phyloP scores from a whole-genome alignment of 2,113 vertebrate species.

The Lathamus discolor region DNA sequence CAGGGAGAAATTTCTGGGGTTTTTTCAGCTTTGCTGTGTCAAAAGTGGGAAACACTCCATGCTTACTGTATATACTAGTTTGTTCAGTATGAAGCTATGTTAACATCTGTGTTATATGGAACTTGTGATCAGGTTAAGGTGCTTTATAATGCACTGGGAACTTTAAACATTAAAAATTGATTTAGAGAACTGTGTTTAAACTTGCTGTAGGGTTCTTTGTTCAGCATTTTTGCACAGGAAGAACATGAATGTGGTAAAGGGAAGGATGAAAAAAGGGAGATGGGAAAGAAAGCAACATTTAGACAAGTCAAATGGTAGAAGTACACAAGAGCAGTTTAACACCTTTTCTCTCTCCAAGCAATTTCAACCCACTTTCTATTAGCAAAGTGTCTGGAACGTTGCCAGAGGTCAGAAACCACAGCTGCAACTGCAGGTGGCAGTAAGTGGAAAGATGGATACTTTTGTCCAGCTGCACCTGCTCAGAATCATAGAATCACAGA shows the following conservation, averaged over 20 bases:
- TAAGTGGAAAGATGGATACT: rapidly evolving
- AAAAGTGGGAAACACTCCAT: background rate
- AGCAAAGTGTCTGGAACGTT: background rate
- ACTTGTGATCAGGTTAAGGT: background rate
- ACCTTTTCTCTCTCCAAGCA: background rate
- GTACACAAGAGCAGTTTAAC: background rate
- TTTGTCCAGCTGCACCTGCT: background rate
- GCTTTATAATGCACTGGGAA: background rate
- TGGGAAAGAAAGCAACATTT: background rate
- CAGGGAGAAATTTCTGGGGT: rapidly evolving
- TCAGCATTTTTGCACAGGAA: background rate
- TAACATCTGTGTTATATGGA: background rate
- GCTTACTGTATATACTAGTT: background rate
- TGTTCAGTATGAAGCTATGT: background rate
- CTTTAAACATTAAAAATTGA: background rate
- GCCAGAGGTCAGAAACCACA: background rate
- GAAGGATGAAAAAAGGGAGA: background rate
- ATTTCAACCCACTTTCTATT: background rate
- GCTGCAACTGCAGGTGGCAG: background rate
- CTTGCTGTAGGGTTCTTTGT: background rate
- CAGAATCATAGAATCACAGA: background rate
- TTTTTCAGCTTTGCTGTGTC: background rate
- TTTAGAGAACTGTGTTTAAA: background rate
- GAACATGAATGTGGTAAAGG: rapidly evolving
- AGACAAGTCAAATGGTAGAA: rapidly evolving